phyloP scores from a whole-genome alignment of 2,888 invertebrate genomes.

The Ichneumoninae sp. region DNA sequence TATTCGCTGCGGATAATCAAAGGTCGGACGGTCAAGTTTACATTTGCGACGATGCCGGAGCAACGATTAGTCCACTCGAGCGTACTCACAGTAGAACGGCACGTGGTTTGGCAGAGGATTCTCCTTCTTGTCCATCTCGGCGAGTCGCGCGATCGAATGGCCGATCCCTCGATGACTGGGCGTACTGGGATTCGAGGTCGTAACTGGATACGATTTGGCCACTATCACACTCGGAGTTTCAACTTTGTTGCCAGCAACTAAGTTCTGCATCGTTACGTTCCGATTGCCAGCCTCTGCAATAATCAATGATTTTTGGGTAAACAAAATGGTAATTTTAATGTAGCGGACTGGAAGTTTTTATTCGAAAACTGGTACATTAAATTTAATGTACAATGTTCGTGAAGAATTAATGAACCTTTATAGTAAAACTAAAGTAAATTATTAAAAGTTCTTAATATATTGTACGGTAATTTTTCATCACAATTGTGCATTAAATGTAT shows the following conservation, averaged over 20 bases:
- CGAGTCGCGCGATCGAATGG: constrained; percentile 80
- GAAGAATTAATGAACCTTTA: too few relatives aligned
- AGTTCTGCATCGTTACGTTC: constrained; percentile 79
- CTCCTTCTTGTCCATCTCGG: constrained; percentile 79
- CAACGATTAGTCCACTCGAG: not conserved
- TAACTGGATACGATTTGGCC: constrained; percentile 84
- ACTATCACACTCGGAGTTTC: constrained; percentile 86
- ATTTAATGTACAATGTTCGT: too few relatives aligned
- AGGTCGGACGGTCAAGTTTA: constrained; percentile 7
- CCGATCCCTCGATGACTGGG: constrained; percentile 79
- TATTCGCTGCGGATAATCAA: constrained; percentile 72
- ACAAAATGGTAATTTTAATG: not conserved
- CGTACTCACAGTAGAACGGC: constrained; percentile 79
- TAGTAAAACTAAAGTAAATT: too few relatives aligned
- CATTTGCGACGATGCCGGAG: not conserved
- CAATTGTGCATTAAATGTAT: not conserved
- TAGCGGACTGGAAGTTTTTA: too few relatives aligned
- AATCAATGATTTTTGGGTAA: constrained; percentile 3
- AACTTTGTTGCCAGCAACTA: constrained; percentile 78
- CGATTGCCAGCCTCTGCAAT: constrained; percentile 78
- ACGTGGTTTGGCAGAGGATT: constrained; percentile 77
- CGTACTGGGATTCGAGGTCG: constrained; percentile 78
- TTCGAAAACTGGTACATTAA: too few relatives aligned
- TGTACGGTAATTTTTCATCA: too few relatives aligned
- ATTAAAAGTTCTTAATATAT: too few relatives aligned